Evolutionary conservation across 2,888 invertebrate species (phyloP).

Genomic region (Euclidia mi): DNA sequence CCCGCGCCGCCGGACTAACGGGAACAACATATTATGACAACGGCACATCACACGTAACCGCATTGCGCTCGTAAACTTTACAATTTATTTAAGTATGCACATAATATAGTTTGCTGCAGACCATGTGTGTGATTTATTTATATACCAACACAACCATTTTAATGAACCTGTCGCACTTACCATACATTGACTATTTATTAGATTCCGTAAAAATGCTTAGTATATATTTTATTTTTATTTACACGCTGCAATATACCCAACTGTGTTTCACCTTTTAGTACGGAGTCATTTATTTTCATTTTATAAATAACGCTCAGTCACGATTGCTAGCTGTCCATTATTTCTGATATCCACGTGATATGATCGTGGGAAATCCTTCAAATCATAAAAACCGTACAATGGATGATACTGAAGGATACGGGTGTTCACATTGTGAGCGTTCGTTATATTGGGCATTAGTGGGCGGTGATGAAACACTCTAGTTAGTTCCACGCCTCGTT

Average conservation of each 20-base stretch:
- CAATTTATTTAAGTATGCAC: constrained; percentile 3
- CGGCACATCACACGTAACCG: constrained; percentile 6
- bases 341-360: constrained; percentile 15
- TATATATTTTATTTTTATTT: background rate
- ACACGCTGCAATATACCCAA: background rate
- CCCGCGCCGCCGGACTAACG: constrained; percentile 49
- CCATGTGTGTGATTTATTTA: background rate
- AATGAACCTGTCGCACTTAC: too few relatives aligned
- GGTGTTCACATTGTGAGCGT: constrained; percentile 58
- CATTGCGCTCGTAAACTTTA: background rate
- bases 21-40: constrained; percentile 30
- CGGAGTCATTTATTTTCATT: constrained; percentile 11
- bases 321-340: constrained; percentile 28
- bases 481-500: constrained; percentile 78
- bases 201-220: too few relatives aligned
- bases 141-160: too few relatives aligned
- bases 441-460: constrained; percentile 68
- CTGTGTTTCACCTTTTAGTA: constrained; percentile 2
- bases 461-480: constrained; percentile 78
- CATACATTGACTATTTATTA: too few relatives aligned
- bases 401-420: constrained; percentile 59
- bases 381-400: constrained; percentile 35
- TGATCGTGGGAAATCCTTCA: constrained; percentile 44
- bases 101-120: background rate
- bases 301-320: constrained; percentile 37